Base-by-base conservation (phyloP, 2,888 invertebrate species). In the Colostygia pectinataria region DNA sequence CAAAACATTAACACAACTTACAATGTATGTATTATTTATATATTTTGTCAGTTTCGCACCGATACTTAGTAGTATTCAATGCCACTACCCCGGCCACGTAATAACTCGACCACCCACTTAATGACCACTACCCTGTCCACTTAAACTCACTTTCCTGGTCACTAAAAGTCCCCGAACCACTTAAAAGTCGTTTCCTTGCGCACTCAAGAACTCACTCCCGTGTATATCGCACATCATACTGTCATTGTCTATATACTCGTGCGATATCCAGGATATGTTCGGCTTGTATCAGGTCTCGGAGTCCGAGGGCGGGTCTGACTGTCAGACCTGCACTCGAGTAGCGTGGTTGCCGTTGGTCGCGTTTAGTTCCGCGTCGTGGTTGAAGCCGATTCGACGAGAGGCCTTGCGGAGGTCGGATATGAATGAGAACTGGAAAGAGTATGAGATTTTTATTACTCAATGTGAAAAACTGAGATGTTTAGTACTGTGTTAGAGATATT, bases 301-400 rank as follows among this genome's bases (percentile, higher is more conserved):
- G 53, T 67, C 69, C 37, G 76, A 75, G 61, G 68, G 63, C 31
- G 75, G 69, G 27, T 75, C 68, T 48, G 77, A 69, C 41, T 77
- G 86, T 90, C 90, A 90, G 56, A 90, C 90, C 23, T 81, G 82
- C 68, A 82, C 89, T 8, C 82, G 68, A n/a, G 80, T 55, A 5
- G 57, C 54, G 7, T 80, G 74, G 76, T 78, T 85, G 37, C 90
- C 90, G 69, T 90, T 90, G 65, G 84, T 88, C 18, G 73, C 65
- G 60, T 82, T 84, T 3, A 87, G 73, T 42, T 90, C 90, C 0
- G 83, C 74, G 46, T 86, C 89, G 54, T 77, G 80, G 57, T 60
- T 69, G 12, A 65, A 33, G 2, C 63, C 56, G 7, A 70, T 72
- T 5, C 83, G 69, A 2, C 85, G 78, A 0, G 78, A 64, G 0